Evolutionary conservation across 2,888 invertebrate species (phyloP), one percentile per base, ranked within the genome.

Genomic region (Xestia sexstrigata): DNA sequence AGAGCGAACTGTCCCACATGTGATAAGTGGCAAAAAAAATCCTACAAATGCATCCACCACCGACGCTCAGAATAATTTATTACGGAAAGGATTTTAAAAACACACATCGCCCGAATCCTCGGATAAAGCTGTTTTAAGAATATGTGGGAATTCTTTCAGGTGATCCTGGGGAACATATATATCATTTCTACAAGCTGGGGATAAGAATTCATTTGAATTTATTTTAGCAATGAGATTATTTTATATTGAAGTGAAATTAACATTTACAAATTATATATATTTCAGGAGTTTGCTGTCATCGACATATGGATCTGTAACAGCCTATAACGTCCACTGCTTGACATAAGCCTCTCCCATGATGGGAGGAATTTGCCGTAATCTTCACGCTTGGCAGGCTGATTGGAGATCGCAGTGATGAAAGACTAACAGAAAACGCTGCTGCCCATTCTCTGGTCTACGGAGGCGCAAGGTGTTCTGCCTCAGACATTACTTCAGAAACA

Each of bases 1-100:
- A 87, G 88, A 81, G 86, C 81, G 81, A 88, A 86, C 87, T 88
- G 90, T 90, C 91, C 81, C 78, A 68, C 79, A 82, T 76, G 79
- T 81, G 78, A 79, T 83, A 88, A 84, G 86, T 81, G 90, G 90
- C 90, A 91, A 92, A 93, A 91, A 65, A 93, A 93, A 92, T 91
- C 90, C 91, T 90, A 91, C 92, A 92, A 90, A 91, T 92, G 92
- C 93, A 93, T 92, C 92, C 92, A 87, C 92, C 90, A 92, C 89
- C 91, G 90, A 91, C 92, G 90, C 90, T 92, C 88, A 86, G 93
- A 95, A 95, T 95, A 95, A 95, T 96, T 95, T 96, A 96, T 95
- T 93, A 94, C 93, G 90, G 87, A 93, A 95, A 94, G 95, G 95
- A 95, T 94, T 95, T 95, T 94, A 93, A 94, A 95, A 95, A 95